Percentiles rank a stretch among this genome's conserved stretches.
phyloP scores from a whole-genome alignment of 1,140 invertebrate species.

The Saccostrea glomerata region DNA sequence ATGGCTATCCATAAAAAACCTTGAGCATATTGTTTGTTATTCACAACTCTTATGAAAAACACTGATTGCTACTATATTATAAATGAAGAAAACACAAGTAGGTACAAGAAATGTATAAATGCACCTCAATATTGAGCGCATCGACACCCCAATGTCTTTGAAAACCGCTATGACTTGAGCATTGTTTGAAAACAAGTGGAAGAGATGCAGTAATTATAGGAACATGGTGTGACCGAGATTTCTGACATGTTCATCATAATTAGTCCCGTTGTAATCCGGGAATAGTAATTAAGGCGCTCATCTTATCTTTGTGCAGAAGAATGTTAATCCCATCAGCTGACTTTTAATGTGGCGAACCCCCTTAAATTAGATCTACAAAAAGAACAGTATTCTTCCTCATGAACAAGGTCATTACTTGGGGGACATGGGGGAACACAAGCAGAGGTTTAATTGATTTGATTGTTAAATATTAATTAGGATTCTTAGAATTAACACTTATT shows the following conservation, averaged over 20 bases:
- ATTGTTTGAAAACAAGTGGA: neutral
- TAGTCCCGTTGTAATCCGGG: neutral
- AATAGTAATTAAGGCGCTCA: neutral
- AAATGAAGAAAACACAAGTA: neutral
- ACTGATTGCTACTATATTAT: neutral
- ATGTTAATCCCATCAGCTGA: conserved; percentile 29
- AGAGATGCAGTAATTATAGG: neutral
- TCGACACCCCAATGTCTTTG: neutral
- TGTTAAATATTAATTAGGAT: too few species aligned
- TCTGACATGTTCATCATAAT: neutral
- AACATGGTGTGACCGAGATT: neutral
- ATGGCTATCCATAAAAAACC: too few species aligned
- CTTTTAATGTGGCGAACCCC: neutral
- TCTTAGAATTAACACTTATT: too few species aligned
- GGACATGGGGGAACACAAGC: too few species aligned
- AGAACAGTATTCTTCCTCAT: too few species aligned
- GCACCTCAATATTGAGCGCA: neutral
- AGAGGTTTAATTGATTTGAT: too few species aligned
- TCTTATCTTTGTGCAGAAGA: neutral
- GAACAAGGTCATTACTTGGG: too few species aligned
- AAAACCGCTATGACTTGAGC: neutral
- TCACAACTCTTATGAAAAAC: neutral
- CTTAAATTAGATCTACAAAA: too few species aligned
- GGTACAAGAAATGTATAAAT: neutral
- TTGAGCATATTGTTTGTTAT: neutral